Evolutionary conservation across 2,113 vertebrate species (phyloP).

Genomic region (Alosa alosa): DNA sequence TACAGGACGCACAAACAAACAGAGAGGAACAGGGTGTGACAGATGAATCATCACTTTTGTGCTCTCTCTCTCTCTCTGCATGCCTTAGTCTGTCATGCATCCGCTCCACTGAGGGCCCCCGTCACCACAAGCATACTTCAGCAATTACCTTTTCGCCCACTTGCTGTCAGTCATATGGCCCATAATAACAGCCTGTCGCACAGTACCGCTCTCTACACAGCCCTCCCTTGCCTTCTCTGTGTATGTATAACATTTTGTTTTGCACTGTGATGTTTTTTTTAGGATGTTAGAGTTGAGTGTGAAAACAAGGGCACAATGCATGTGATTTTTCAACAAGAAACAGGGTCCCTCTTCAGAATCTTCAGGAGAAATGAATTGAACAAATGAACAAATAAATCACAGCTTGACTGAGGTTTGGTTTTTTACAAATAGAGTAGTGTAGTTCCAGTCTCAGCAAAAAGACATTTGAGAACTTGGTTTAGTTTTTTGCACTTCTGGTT

Average conservation of each 20-base stretch:
- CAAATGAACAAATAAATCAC: not conserved
- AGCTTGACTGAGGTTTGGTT: not conserved
- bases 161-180: slow-evolving; percentile 59
- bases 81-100: slow-evolving; percentile 61
- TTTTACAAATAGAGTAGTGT: not conserved
- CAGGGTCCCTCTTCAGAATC: not conserved
- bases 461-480: no score
- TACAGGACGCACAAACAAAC: slow-evolving; percentile 50
- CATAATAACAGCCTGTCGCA: slow-evolving; percentile 63
- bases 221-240: not conserved
- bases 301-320: not conserved
- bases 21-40: slow-evolving; percentile 56
- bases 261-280: not conserved
- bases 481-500: no score
- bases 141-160: slow-evolving; percentile 65
- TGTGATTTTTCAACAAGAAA: not conserved
- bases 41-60: slow-evolving; percentile 67
- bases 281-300: not conserved
- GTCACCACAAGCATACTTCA: slow-evolving; percentile 64
- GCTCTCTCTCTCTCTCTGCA: not conserved
- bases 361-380: no score
- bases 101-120: slow-evolving; percentile 59
- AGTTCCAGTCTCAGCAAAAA: not conserved
- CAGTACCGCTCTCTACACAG: slow-evolving; percentile 30
- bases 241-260: not conserved